Evolutionary conservation across 2,797 vertebrate species (phyloP).

Genomic region (Lacerta viridis): DNA sequence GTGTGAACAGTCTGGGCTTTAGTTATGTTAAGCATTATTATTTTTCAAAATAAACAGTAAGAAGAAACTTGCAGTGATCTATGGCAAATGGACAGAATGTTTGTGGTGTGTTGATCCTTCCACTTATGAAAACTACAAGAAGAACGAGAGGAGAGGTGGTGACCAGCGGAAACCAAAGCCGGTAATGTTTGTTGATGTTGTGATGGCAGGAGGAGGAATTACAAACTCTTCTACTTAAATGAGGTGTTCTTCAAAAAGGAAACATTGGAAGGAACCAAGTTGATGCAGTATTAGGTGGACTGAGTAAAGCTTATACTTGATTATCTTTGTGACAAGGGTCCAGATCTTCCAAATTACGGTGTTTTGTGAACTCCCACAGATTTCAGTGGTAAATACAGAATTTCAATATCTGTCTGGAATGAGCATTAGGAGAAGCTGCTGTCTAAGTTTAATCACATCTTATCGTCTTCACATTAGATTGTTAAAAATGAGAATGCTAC

Average conservation of each 20-base stretch:
- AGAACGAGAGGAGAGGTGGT: conserved; percentile 86
- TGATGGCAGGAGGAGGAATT: background rate
- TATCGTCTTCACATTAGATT: background rate
- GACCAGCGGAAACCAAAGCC: conserved; percentile 85
- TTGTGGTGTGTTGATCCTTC: conserved; percentile 93
- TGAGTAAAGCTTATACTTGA: background rate
- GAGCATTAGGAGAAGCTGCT: background rate
- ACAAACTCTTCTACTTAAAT: background rate
- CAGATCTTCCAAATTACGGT: background rate
- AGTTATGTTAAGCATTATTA: conserved; percentile 21
- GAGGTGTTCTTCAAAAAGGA: background rate
- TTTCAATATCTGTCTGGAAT: background rate
- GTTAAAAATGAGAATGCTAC: background rate
- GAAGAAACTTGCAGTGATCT: conserved; percentile 93
- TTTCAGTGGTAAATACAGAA: conserved; percentile 7
- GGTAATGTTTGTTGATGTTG: conserved; percentile 76
- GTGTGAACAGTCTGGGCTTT: background rate
- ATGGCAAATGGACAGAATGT: conserved; percentile 98
- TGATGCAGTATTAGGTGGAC: background rate
- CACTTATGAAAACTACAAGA: conserved; percentile 87
- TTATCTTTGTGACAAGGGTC: background rate
- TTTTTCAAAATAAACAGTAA: conserved; percentile 81
- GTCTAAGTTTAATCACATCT: background rate
- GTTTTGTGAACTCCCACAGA: background rate
- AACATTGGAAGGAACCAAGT: background rate